These are phyloP conservation scores for Plagodis dolabraria DNA, from an alignment of 2,888 invertebrate species.

Conservation along the genomic window DNA sequence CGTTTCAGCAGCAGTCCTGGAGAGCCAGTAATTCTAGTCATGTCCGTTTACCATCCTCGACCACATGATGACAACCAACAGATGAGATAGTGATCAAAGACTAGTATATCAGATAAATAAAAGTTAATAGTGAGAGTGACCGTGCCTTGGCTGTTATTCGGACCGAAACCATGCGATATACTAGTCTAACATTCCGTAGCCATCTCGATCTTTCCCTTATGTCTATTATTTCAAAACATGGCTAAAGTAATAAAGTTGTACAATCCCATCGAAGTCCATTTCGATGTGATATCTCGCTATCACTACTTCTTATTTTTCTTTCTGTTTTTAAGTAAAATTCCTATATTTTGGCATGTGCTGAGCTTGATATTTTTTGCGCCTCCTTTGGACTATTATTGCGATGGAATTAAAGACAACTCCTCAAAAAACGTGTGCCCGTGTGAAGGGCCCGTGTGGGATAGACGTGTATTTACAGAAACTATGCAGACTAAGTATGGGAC, in stretches of 20 bases:
- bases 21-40: no score
- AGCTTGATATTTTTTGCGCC: slow-evolving; percentile 66
- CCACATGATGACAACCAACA: no score
- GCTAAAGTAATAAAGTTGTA: slow-evolving; percentile 32
- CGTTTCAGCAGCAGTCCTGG: no score
- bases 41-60: no score
- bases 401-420: background rate
- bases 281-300: slow-evolving; percentile 52
- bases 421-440: slow-evolving; percentile 59
- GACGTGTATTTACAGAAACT: slow-evolving; percentile 59
- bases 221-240: slow-evolving; percentile 39
- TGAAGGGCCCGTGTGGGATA: slow-evolving; percentile 56
- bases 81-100: no score
- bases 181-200: background rate
- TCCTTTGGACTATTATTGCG: slow-evolving; percentile 60
- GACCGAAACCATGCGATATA: no score
- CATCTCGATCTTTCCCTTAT: slow-evolving; percentile 7
- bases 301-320: slow-evolving; percentile 60
- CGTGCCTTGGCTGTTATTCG: no score
- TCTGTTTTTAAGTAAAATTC: slow-evolving; percentile 58
- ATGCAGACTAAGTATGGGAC: slow-evolving; percentile 63
- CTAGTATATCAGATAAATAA: no score
- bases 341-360: slow-evolving; percentile 66
- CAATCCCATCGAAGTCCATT: slow-evolving; percentile 65
- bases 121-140: no score